These are phyloP conservation scores for Drymodes brunneopygia DNA, from an alignment of 2,113 vertebrate species.

Conservation along the genomic window DNA sequence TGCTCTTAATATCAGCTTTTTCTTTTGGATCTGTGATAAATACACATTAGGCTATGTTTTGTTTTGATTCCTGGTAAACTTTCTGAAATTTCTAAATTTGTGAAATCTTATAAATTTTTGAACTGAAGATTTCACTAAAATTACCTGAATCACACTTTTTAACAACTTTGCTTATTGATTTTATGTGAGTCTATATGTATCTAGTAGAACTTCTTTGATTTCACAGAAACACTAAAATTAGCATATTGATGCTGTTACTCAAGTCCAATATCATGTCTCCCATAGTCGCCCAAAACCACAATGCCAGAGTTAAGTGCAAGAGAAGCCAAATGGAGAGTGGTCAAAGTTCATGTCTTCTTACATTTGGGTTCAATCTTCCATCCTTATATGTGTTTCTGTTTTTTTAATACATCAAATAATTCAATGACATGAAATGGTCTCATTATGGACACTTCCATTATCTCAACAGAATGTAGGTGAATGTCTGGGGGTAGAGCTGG, in stretches of 20 bases:
- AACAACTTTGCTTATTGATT: background rate
- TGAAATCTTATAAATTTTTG: background rate
- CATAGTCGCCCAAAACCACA: background rate
- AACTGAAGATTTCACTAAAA: background rate
- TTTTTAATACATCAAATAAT: background rate
- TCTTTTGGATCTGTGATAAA: background rate
- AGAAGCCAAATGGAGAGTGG: background rate
- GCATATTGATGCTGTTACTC: background rate
- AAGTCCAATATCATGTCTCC: background rate
- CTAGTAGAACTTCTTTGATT: background rate
- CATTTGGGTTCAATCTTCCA: background rate
- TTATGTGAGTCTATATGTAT: background rate
- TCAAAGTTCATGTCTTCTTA: background rate
- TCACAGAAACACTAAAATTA: background rate
- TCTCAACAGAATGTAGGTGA: background rate
- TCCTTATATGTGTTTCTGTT: background rate
- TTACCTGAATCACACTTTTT: background rate
- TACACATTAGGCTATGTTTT: background rate
- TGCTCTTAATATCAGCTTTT: background rate
- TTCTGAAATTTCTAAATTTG: background rate
- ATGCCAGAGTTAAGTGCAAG: background rate
- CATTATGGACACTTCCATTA: background rate
- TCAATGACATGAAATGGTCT: background rate
- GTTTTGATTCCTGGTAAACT: fast-evolving
- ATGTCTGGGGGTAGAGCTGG: background rate